Conservation (phyloP, 2,888 invertebrate genomes). For the Dicyrtoma fusca region DNA sequence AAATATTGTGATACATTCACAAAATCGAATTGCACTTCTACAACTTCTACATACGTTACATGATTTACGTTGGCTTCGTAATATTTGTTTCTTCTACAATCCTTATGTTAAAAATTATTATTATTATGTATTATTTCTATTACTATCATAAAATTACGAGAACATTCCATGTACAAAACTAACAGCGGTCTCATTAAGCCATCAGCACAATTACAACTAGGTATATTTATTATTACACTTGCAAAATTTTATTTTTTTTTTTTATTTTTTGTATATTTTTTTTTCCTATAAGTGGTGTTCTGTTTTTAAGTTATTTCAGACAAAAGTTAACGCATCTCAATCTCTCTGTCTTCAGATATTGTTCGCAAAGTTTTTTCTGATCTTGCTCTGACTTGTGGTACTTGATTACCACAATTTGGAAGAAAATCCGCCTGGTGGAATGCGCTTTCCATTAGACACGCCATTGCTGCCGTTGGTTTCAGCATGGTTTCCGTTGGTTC, state of each 20-base stretch:
- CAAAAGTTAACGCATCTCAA: constrained; percentile 8
- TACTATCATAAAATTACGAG: constrained; percentile 21
- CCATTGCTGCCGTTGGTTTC: constrained; percentile 6
- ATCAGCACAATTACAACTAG: neutral
- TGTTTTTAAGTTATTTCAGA: neutral
- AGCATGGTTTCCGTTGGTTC: constrained; percentile 41
- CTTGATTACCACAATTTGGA: constrained; percentile 50
- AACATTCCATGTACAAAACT: constrained; percentile 29
- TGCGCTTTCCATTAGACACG: constrained; percentile 40
- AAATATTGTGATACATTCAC: constrained; percentile 12
- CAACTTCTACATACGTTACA: too few relatives aligned
- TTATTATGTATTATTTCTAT: neutral
- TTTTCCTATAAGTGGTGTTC: neutral
- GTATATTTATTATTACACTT: neutral
- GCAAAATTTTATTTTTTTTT: neutral
- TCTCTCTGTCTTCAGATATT: constrained; percentile 17
- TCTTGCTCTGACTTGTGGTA: constrained; percentile 18
- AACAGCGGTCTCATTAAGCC: constrained; percentile 1
- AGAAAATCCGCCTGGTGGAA: constrained; percentile 56
- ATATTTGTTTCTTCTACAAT: constrained; percentile 6
- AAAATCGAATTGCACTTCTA: neutral
- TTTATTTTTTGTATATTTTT: too few relatives aligned
- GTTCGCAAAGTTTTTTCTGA: constrained; percentile 1
- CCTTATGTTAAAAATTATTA: too few relatives aligned
- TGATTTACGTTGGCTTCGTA: constrained; percentile 14